phyloP scores from a whole-genome alignment of 2,888 invertebrate species.

The Pristionchus exspectatus region DNA sequence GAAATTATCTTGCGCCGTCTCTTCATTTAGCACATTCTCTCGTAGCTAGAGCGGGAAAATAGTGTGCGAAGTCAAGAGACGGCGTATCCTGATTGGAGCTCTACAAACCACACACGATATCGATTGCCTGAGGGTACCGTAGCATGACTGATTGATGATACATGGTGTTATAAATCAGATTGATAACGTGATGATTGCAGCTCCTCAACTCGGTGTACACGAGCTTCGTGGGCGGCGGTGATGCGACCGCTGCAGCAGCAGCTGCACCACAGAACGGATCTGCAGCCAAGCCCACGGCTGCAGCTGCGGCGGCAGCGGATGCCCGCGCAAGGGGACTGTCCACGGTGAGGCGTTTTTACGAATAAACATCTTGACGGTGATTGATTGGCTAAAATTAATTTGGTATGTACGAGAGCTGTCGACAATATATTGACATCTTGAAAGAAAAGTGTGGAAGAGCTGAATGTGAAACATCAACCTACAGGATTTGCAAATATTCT shows the following conservation, averaged over 20 bases:
- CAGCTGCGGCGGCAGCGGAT: background rate
- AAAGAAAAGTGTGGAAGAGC: too few relatives aligned
- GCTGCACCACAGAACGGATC: background rate
- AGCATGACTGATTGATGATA: background rate
- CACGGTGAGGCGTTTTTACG: background rate
- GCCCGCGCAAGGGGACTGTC: constrained; percentile 32
- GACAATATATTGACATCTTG: too few relatives aligned
- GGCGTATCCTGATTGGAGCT: background rate
- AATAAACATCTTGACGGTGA: too few relatives aligned
- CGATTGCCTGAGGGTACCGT: background rate
- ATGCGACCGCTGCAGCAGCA: background rate
- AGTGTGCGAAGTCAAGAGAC: background rate
- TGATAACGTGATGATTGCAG: background rate
- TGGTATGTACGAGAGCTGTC: too few relatives aligned
- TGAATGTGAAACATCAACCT: too few relatives aligned
- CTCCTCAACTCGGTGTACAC: constrained; percentile 50
- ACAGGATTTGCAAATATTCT: too few relatives aligned
- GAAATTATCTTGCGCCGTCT: too few relatives aligned
- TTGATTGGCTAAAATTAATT: too few relatives aligned
- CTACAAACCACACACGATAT: too few relatives aligned
- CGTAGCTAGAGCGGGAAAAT: too few relatives aligned
- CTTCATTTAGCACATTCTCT: too few relatives aligned
- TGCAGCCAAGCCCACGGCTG: background rate
- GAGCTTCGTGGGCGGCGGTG: constrained; percentile 1
- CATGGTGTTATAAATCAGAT: background rate